Evolutionary conservation across 2,113 vertebrate species (phyloP).

Genomic region (Ptilonorhynchus violaceus): DNA sequence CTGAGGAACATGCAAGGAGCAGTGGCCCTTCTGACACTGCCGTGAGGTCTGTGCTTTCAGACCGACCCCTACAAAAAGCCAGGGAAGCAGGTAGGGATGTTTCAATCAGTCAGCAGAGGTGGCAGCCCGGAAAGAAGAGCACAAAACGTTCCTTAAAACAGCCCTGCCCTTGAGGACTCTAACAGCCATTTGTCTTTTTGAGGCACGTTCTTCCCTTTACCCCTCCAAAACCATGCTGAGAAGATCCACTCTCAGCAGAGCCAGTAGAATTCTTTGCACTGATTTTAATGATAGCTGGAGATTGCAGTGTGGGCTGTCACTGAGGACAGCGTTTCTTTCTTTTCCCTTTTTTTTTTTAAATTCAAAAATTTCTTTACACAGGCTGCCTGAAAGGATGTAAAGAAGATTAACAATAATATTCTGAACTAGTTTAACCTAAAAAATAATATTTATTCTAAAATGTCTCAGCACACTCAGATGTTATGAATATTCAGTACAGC

Average conservation of each 20-base stretch:
- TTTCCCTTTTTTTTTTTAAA: neutral
- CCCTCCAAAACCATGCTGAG: neutral
- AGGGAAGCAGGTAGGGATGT: neutral
- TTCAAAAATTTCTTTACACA: neutral
- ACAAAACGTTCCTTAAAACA: neutral
- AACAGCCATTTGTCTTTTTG: neutral
- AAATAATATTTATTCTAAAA: slow-evolving; percentile 12
- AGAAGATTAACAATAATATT: slow-evolving; percentile 13
- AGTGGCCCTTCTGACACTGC: neutral
- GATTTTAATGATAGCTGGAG: neutral
- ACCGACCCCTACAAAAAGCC: neutral
- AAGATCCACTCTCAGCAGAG: neutral
- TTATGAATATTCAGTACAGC: slow-evolving; percentile 16
- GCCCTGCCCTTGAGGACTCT: neutral
- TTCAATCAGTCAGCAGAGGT: neutral
- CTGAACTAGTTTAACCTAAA: neutral
- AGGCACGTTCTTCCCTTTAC: neutral
- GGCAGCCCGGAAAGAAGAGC: neutral
- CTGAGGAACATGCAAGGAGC: neutral
- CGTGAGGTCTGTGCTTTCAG: neutral
- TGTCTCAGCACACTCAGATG: neutral
- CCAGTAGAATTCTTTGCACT: neutral
- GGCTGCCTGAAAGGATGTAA: neutral
- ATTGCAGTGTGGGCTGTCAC: neutral
- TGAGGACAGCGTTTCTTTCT: neutral